phyloP scores from a whole-genome alignment of 2,888 invertebrate genomes.

The Pocota personata region DNA sequence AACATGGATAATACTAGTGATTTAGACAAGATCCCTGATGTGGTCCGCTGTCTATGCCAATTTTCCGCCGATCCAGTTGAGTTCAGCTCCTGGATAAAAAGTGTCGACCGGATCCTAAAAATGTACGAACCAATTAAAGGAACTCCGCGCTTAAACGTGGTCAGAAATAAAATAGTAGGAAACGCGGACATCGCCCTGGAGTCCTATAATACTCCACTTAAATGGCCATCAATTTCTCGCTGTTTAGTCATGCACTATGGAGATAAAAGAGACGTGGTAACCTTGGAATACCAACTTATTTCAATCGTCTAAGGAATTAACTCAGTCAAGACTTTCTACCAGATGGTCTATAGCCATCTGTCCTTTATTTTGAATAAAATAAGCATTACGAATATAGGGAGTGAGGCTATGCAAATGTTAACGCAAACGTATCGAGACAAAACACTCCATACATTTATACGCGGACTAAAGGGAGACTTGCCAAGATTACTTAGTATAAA shows the following conservation, averaged over 20 bases:
- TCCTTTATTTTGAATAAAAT: not conserved
- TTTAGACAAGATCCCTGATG: not conserved
- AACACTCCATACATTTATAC: conserved; percentile 1
- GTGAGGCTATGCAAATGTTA: not conserved
- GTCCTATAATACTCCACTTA: not conserved
- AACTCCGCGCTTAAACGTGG: not conserved
- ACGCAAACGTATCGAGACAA: conserved; percentile 2
- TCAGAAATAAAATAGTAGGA: too few species aligned
- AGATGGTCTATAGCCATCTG: not conserved
- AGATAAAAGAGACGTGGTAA: not conserved
- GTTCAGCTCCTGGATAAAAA: conserved; percentile 7
- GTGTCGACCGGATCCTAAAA: not conserved
- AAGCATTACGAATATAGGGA: not conserved
- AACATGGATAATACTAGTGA: not conserved
- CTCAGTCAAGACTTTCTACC: not conserved
- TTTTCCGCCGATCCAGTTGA: conserved; percentile 12
- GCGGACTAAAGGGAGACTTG: not conserved
- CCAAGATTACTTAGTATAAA: not conserved
- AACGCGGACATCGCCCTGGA: too few species aligned
- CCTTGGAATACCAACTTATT: not conserved
- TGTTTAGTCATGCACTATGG: not conserved
- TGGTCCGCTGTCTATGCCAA: conserved; percentile 5
- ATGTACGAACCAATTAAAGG: not conserved
- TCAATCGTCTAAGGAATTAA: not conserved
- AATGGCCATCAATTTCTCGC: not conserved